Percentiles rank a stretch among this genome's conserved stretches.
Conservation (phyloP, 2,888 invertebrate species). For the Itoplectis maculator region DNA sequence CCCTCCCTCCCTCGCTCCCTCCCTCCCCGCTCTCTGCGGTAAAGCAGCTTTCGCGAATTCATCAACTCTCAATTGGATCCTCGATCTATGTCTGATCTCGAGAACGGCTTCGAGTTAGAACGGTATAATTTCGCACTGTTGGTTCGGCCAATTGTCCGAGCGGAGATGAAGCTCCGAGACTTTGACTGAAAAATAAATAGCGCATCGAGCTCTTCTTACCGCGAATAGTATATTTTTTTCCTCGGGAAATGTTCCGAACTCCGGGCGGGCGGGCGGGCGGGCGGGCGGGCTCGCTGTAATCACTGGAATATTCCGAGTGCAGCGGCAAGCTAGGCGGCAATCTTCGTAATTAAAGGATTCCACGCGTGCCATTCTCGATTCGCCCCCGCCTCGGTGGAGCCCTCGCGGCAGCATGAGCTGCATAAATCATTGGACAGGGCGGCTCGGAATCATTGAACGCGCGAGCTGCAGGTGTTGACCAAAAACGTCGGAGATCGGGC, state of each 20-base stretch:
- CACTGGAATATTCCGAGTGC: conserved; percentile 37
- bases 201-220: background rate
- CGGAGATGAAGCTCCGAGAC: conserved; percentile 22
- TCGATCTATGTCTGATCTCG: conserved; percentile 26
- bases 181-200: background rate
- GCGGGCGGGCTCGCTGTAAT: conserved; percentile 21
- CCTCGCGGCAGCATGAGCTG: too few species aligned
- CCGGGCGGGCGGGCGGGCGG: too few species aligned
- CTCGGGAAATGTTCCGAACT: conserved; percentile 5
- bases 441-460: conserved; percentile 15
- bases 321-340: conserved; percentile 47
- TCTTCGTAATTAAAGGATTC: conserved; percentile 70
- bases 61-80: conserved; percentile 31
- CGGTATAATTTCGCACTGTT: conserved; percentile 1
- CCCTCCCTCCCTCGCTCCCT: background rate
- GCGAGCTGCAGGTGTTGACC: conserved; percentile 8
- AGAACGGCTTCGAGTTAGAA: conserved; percentile 6
- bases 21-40: background rate
- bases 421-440: conserved; percentile 26
- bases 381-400: conserved; percentile 13
- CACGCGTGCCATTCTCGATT: conserved; percentile 61
- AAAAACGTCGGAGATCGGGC: background rate
- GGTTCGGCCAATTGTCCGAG: conserved; percentile 6
- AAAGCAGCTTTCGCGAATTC: conserved; percentile 34
- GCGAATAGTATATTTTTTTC: conserved; percentile 14